phyloP scores from a whole-genome alignment of 1,140 invertebrate species.

The Brachionus plicatilis region DNA sequence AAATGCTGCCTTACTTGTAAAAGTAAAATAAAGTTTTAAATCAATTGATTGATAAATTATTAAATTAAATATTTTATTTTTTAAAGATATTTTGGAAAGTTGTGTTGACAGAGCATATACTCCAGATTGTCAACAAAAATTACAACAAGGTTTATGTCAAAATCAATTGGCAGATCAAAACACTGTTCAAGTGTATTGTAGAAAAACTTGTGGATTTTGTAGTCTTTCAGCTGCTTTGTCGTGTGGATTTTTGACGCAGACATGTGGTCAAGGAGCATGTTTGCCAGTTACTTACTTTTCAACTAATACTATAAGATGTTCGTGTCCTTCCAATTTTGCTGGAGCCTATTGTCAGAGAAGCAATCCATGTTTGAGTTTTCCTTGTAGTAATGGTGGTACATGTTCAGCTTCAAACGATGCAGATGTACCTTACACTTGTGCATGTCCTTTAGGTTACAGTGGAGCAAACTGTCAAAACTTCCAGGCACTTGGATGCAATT shows the following conservation, averaged over 20 bases:
- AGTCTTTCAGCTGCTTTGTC: not conserved
- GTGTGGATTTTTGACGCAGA: not conserved
- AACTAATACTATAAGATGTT: not conserved
- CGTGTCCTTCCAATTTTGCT: not conserved
- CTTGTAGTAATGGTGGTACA: not conserved
- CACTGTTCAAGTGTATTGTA: constrained; percentile 10
- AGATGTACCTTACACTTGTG: constrained; percentile 2
- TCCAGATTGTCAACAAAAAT: constrained; percentile 18
- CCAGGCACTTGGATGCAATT: not conserved
- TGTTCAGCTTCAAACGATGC: not conserved
- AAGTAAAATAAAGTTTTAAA: not conserved
- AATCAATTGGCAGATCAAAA: not conserved
- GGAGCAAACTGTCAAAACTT: constrained; percentile 4
- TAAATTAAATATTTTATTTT: not conserved
- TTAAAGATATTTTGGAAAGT: not conserved
- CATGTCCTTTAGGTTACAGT: not conserved
- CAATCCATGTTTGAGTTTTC: not conserved
- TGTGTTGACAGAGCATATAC: not conserved
- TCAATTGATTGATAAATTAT: not conserved
- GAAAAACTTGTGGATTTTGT: constrained; percentile 2
- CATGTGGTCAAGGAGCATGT: not conserved
- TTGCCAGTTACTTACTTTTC: not conserved
- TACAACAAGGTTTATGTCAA: not conserved
- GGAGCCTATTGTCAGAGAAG: constrained; percentile 37
- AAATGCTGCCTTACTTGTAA: constrained; percentile 30